A percentile compares a stretch with the other conserved stretches of the same genome.
phyloP scores from a whole-genome alignment of 35 echinoderm and acorn worm genomes.

The Anneissia japonica region DNA sequence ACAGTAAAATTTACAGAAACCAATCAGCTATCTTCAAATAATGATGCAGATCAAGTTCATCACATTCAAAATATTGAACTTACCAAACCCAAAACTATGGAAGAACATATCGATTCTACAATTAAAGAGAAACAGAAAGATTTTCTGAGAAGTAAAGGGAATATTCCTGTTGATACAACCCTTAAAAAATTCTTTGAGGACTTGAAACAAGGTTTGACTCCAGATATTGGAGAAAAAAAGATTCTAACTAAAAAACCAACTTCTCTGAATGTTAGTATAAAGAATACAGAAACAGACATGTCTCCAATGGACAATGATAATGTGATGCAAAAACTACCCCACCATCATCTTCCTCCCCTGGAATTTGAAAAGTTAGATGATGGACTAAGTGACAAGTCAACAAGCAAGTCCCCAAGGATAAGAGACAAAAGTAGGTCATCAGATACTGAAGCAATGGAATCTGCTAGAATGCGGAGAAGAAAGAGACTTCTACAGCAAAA shows the following conservation, averaged over 20 bases:
- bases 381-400: background rate
- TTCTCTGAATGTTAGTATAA: background rate
- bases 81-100: background rate
- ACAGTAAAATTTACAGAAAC: no score
- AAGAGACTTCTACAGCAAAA: background rate
- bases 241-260: background rate
- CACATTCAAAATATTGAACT: background rate
- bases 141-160: background rate
- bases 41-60: background rate
- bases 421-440: background rate
- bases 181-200: background rate
- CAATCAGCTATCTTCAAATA: background rate
- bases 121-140: no score
- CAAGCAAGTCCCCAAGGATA: background rate
- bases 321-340: background rate
- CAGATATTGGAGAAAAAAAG: background rate
- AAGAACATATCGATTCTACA: no score
- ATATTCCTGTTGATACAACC: background rate
- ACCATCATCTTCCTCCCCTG: background rate
- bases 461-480: background rate
- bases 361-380: background rate
- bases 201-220: background rate
- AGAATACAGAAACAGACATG: background rate
- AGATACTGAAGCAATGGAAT: background rate
- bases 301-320: background rate